Base-by-base conservation (phyloP, 2,113 vertebrate genomes). In the Camelus bactrianus region DNA sequence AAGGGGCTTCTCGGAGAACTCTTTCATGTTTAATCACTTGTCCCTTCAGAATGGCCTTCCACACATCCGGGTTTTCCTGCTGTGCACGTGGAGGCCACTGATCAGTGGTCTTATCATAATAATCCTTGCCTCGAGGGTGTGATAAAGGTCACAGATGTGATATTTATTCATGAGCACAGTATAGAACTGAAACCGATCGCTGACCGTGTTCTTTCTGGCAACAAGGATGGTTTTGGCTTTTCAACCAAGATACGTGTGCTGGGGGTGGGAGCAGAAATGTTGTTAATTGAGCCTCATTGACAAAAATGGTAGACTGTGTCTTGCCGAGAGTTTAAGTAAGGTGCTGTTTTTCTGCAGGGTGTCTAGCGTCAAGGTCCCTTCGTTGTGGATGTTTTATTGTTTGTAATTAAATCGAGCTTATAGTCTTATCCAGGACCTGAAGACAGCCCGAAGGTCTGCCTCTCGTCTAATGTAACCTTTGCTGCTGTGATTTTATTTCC, bases 131-230 rank as follows among this genome's bases (percentile, higher is more conserved):
- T 60, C 16, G 73, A 95, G 93, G 94, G 38, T 64, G 6, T 80
- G 73, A 8, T 89, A 93, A 97, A 96, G 96, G 93, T 95, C 89
- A 87, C 48, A 52, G 1, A 86, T 75, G 35, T 75, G 73, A 76
- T 97, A 80, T 97, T 95, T 94, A 97, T 96, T 98, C 94, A 94
- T 87, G 94, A 93, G 32, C 17, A 13, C 93, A 89, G 24, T 19
- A 11, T 56, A 32, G 92, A 84, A 72, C 5, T 13, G 83, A 77
- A 77, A 35, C 72, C 50, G 20, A 5, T 89, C 91, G 20, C 48
- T 2, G 6, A 50, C 48, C 60, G n/a, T 85, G 32, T 76, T 93
- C 91, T 92, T 96, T 73, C 79, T 72, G 65, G 67, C 70, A 76
- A 2, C 9, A 30, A n/a, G 28, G 58, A 75, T 77, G 94, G 76